These are phyloP conservation scores for Hippoglossus stenolepis DNA, from an alignment of 2,113 vertebrate species.

Conservation along the genomic window DNA sequence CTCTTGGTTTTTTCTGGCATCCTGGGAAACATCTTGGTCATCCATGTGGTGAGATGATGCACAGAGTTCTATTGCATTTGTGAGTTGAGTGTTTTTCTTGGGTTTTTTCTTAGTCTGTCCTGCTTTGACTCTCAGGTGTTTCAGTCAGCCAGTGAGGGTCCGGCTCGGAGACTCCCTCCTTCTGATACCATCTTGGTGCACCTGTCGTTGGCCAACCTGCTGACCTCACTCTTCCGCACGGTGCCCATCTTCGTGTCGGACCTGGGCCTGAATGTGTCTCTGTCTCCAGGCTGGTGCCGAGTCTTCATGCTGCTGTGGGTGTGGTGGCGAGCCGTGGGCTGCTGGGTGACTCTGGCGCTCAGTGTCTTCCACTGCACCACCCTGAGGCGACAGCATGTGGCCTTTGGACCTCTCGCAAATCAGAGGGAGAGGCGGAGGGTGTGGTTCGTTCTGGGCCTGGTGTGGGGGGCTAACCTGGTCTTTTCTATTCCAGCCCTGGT, in stretches of 20 bases:
- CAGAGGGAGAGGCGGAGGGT: slow-evolving; percentile 73
- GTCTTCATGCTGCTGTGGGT: slow-evolving; percentile 87
- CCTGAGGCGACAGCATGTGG: slow-evolving; percentile 70
- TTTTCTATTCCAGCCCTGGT: slow-evolving; percentile 80
- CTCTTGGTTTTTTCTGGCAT: slow-evolving; percentile 83
- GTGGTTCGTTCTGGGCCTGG: slow-evolving; percentile 64
- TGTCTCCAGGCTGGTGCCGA: slow-evolving; percentile 79
- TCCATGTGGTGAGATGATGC: slow-evolving; percentile 78
- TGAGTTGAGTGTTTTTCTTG: neutral
- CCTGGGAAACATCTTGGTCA: slow-evolving; percentile 83
- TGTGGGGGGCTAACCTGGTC: slow-evolving; percentile 81
- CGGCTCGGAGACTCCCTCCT: slow-evolving; percentile 66
- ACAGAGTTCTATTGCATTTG: neutral
- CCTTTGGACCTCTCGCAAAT: slow-evolving; percentile 63
- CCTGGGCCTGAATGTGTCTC: slow-evolving; percentile 78
- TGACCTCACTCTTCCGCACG: slow-evolving; percentile 83
- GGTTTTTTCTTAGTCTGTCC: slow-evolving; percentile 9
- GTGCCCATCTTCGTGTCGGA: slow-evolving; percentile 84
- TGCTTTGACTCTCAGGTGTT: slow-evolving; percentile 72
- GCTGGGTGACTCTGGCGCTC: slow-evolving; percentile 83
- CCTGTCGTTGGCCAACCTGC: slow-evolving; percentile 83
- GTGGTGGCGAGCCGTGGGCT: slow-evolving; percentile 84
- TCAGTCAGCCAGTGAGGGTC: slow-evolving; percentile 67
- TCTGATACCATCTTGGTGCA: slow-evolving; percentile 83
- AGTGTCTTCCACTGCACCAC: slow-evolving; percentile 83